Base-by-base conservation (phyloP, 2,888 invertebrate genomes). In the Bembecia ichneumoniformis region DNA sequence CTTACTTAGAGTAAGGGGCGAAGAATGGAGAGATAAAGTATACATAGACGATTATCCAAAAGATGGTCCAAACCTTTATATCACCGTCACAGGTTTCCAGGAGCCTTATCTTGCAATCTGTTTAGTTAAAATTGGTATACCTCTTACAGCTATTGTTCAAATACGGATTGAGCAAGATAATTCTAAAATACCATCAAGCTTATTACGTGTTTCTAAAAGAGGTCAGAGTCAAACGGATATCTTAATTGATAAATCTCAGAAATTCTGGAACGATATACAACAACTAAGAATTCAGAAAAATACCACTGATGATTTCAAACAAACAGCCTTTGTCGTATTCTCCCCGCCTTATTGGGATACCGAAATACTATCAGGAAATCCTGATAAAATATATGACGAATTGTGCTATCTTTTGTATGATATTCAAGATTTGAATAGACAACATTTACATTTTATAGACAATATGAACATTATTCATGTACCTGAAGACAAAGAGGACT, bases 1-100 rank as follows among this genome's bases (percentile, higher is more conserved):
- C 3, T 66, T 63, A 28, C 74, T 89, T 10, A 75, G 88, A 57
- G 76, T 80, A 1, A 74, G 88, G 44, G 88, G 87, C 10, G 89
- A 90, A 63, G 89, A 89, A 62, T 89, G 88, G 89, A 77, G 84
- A 58, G 88, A 89, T 58, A 82, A 79, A 61, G 72, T 81, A 1
- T 88, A 87, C 56, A 74, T 89, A 3, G 88, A 89, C 50, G 90
- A 90, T 55, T 88, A 75, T 54, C 89, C 90, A 0, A 55, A 59
- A 11, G 80, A 88, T 52, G 89, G 89, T 1, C 89, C 90, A 0
- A 80, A 89, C 55, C 60, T 90, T 13, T 90, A 89, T 54, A 70
- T 90, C 7, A 82, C 88, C 34, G 58, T 90, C 0, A 87, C 88
- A 1, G 89, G 89, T 1, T 89, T 90, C 63, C 64, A 70, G 35